Evolutionary conservation across 2,888 invertebrate genomes (phyloP).

Genomic region (Adineta ricciae): DNA sequence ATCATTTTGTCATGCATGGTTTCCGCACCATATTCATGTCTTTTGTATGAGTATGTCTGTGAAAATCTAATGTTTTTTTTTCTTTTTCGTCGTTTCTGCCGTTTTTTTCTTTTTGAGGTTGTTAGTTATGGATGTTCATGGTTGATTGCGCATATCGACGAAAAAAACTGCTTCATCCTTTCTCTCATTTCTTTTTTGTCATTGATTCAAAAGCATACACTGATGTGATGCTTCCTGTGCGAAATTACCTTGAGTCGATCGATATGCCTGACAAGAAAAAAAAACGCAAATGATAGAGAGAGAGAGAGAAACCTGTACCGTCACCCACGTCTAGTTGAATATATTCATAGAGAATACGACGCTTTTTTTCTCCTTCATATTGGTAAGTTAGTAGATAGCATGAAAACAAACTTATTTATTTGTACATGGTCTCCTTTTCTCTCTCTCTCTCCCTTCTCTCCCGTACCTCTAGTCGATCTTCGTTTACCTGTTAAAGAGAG

Average conservation of each 20-base stretch:
- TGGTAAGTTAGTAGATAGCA: neutral
- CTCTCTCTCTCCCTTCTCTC: neutral
- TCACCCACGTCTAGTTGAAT: neutral
- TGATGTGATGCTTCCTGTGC: neutral
- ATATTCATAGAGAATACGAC: neutral
- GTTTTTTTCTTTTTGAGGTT: neutral
- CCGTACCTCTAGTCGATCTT: neutral
- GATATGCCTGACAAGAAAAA: neutral
- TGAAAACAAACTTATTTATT: neutral
- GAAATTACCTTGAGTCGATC: neutral
- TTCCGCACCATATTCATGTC: neutral
- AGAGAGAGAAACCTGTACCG: neutral
- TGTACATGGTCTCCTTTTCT: neutral
- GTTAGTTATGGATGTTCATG: neutral
- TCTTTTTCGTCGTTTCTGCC: neutral
- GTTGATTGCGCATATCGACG: neutral
- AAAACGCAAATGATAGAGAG: neutral
- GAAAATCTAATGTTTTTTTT: neutral
- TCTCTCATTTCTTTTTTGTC: neutral
- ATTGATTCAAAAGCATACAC: neutral
- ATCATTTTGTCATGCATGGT: constrained; percentile 1
- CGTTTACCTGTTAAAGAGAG: neutral
- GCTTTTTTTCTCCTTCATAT: neutral
- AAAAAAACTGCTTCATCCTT: neutral
- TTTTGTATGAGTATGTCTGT: neutral